These are phyloP conservation scores for Amblyopsis hoosieri DNA, from an alignment of 2,797 vertebrate genomes.

Conservation along the genomic window DNA sequence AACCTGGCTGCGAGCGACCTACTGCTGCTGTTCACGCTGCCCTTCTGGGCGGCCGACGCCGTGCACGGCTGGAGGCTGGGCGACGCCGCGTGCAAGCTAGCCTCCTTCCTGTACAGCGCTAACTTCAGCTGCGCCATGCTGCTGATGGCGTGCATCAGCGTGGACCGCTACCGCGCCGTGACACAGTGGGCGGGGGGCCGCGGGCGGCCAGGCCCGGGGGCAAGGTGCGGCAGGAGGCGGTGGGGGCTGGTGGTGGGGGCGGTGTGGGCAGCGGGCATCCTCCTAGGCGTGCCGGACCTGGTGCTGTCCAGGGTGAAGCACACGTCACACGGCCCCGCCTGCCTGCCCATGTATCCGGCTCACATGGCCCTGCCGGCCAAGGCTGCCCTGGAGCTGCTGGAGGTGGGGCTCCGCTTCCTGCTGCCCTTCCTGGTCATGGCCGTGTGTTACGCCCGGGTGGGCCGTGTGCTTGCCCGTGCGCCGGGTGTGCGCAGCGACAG, in stretches of 20 bases:
- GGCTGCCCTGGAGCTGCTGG: constrained; percentile 84
- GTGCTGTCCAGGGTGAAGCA: constrained; percentile 82
- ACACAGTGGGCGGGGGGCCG: constrained; percentile 38
- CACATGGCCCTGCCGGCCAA: constrained; percentile 77
- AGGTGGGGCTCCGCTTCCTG: constrained; percentile 85
- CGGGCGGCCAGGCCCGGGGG: constrained; percentile 5
- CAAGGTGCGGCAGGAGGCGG: constrained; percentile 33
- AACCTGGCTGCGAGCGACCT: constrained; percentile 90
- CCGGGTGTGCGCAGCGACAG: constrained; percentile 65
- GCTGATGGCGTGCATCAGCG: constrained; percentile 91
- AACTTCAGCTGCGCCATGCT: constrained; percentile 95
- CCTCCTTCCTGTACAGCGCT: constrained; percentile 86
- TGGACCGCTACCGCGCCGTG: constrained; percentile 84
- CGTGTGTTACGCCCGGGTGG: constrained; percentile 83
- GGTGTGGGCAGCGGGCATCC: constrained; percentile 81
- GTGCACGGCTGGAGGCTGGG: constrained; percentile 89
- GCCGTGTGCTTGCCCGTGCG: constrained; percentile 73
- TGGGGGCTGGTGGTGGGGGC: constrained; percentile 63
- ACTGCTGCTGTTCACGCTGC: constrained; percentile 88
- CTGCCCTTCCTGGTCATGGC: constrained; percentile 88
- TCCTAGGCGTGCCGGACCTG: constrained; percentile 87
- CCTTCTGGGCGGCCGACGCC: constrained; percentile 90
- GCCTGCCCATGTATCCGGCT: constrained; percentile 78
- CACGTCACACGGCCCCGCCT: constrained; percentile 68
- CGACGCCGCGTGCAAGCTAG: constrained; percentile 82